Evolutionary conservation across 2,113 vertebrate genomes (phyloP).

Genomic region (Leptosomus discolor): DNA sequence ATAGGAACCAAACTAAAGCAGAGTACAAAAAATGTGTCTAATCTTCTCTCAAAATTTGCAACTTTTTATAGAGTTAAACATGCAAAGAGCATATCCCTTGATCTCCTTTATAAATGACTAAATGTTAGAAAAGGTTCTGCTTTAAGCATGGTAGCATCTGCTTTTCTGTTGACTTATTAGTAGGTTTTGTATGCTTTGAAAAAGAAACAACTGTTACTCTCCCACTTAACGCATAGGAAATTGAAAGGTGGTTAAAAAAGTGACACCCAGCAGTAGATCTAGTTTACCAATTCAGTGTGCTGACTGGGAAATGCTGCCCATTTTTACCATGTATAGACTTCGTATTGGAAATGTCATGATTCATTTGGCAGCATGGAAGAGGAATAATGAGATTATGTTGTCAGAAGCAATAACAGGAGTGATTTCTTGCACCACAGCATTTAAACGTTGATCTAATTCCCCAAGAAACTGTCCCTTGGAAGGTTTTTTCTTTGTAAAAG

Average conservation of each 20-base stretch:
- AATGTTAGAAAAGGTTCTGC: neutral
- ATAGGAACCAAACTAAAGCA: neutral
- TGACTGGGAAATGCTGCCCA: neutral
- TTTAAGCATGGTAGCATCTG: neutral
- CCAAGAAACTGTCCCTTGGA: neutral
- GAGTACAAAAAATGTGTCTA: neutral
- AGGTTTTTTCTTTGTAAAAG: neutral
- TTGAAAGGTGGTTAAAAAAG: neutral
- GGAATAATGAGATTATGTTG: neutral
- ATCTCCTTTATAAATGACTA: neutral
- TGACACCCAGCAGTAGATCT: neutral
- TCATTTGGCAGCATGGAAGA: neutral
- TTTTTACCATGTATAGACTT: neutral
- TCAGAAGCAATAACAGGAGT: neutral
- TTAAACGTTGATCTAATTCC: neutral
- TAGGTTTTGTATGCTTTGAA: neutral
- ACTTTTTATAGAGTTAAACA: neutral
- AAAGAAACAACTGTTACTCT: neutral
- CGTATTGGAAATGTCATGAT: neutral
- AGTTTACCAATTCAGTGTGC: neutral
- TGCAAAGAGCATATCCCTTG: neutral
- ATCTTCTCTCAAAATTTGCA: neutral
- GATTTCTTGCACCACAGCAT: neutral
- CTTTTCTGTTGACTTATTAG: neutral
- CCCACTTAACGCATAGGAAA: neutral